Evolutionary conservation across 2,113 vertebrate genomes (phyloP).

Genomic region (Prochilodus magdalenae): DNA sequence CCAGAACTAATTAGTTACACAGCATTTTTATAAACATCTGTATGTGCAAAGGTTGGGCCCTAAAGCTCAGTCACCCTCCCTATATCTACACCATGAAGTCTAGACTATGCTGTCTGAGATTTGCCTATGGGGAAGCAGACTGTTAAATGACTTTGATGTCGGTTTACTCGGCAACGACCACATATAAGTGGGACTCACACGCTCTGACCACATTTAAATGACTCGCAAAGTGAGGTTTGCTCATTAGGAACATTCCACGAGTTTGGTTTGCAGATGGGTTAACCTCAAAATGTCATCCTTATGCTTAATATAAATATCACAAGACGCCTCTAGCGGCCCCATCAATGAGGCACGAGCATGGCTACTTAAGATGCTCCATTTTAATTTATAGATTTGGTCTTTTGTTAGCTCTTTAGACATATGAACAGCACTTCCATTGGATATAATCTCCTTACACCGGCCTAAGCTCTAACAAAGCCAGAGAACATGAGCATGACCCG

Average conservation of each 20-base stretch:
- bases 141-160: slow-evolving; percentile 63
- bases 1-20: background rate
- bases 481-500: background rate
- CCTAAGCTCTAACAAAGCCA: background rate
- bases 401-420: background rate
- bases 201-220: slow-evolving; percentile 44
- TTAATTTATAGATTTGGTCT: background rate
- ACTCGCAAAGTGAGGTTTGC: slow-evolving; percentile 60
- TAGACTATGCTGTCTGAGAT: background rate
- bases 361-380: background rate
- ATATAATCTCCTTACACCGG: background rate
- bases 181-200: slow-evolving; percentile 3
- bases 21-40: background rate
- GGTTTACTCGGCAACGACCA: slow-evolving; percentile 55
- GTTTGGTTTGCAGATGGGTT: slow-evolving; percentile 52
- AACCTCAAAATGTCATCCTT: slow-evolving; percentile 54
- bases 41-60: background rate
- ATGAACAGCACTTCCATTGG: background rate
- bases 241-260: slow-evolving; percentile 67
- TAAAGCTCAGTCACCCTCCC: background rate
- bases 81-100: background rate
- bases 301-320: background rate
- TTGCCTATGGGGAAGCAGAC: slow-evolving; percentile 38
- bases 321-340: too few relatives aligned
- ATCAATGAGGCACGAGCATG: background rate